phyloP scores from a whole-genome alignment of 2,888 invertebrate species.

The Clanis bilineata region DNA sequence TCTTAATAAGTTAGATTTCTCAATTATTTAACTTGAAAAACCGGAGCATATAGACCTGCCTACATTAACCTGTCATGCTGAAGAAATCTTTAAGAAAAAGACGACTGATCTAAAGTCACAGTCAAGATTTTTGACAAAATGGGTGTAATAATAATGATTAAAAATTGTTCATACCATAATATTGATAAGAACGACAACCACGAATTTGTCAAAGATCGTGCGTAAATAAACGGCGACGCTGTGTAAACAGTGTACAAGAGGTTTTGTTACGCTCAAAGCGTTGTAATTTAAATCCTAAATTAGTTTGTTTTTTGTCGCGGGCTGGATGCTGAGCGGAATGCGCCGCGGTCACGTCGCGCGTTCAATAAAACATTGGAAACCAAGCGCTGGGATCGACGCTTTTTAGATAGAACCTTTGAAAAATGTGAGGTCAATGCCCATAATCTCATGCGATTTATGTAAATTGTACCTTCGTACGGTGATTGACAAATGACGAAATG shows the following conservation, averaged over 20 bases:
- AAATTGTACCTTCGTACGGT: conserved; percentile 46
- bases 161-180: neutral
- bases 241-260: conserved; percentile 67
- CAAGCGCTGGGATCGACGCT: conserved; percentile 12
- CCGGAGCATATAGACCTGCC: neutral
- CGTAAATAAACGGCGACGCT: conserved; percentile 69
- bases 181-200: conserved; percentile 36
- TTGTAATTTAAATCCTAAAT: conserved; percentile 71
- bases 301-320: conserved; percentile 73
- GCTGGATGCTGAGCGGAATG: conserved; percentile 44
- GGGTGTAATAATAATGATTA: neutral
- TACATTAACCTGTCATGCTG: neutral
- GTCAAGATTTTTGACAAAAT: neutral
- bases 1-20: neutral
- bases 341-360: conserved; percentile 57
- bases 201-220: conserved; percentile 62
- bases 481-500: conserved; percentile 61
- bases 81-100: too few relatives aligned
- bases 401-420: conserved; percentile 15
- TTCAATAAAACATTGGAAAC: conserved; percentile 39
- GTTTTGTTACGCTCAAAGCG: conserved; percentile 60
- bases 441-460: conserved; percentile 45
- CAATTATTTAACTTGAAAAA: neutral
- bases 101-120: too few relatives aligned
- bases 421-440: conserved; percentile 40